A percentile compares a stretch with the other conserved stretches of the same genome.
Evolutionary conservation across 2,888 invertebrate genomes (phyloP).

Genomic region (Heliconius erato): DNA sequence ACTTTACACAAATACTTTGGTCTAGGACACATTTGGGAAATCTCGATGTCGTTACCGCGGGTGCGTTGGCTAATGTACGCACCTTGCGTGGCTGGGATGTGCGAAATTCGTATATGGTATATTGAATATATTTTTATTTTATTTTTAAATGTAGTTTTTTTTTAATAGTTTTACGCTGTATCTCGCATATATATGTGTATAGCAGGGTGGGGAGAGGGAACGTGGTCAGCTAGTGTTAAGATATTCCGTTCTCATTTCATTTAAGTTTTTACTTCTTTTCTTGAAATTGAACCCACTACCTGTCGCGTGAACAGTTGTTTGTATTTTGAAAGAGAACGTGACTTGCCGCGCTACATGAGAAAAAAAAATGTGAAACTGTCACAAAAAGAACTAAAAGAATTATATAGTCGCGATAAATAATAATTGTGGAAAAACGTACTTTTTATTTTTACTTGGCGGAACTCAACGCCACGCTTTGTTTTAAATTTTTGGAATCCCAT

Average conservation of each 20-base stretch:
- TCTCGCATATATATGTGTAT: too few species aligned
- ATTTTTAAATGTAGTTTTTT: not conserved
- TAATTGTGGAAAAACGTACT: not conserved
- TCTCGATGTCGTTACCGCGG: constrained; percentile 79
- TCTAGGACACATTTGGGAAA: constrained; percentile 82
- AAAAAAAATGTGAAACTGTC: not conserved
- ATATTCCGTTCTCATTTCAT: too few species aligned
- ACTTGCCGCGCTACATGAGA: too few species aligned
- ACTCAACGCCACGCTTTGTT: not conserved
- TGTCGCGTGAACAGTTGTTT: too few species aligned
- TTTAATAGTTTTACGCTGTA: too few species aligned
- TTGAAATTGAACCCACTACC: too few species aligned
- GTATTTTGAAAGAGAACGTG: too few species aligned
- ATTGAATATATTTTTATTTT: not conserved
- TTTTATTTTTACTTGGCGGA: not conserved
- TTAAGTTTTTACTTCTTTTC: too few species aligned
- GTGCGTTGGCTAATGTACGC: constrained; percentile 78
- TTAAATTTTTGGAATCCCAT: not conserved
- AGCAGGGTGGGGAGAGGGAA: too few species aligned
- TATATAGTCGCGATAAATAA: too few species aligned
- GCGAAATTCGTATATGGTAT: constrained; percentile 40
- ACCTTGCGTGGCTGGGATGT: constrained; percentile 64
- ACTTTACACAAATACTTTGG: constrained; percentile 84
- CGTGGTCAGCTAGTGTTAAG: too few species aligned
- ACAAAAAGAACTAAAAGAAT: not conserved